Base-by-base conservation (phyloP, 2,888 invertebrate genomes). In the Drosophila sordidula region DNA sequence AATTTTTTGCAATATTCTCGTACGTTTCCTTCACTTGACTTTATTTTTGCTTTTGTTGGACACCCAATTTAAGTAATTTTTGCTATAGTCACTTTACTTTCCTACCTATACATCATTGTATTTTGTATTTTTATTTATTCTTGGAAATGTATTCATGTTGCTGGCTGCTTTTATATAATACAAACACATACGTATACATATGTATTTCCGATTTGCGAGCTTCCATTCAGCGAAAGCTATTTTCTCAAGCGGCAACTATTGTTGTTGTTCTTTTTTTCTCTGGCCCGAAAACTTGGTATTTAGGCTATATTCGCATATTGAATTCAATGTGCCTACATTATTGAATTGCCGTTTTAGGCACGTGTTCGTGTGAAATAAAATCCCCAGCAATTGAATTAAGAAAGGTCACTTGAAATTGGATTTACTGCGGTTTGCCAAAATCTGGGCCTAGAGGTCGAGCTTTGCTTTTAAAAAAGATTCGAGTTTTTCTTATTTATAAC, bases 101-200 rank as follows among this genome's bases (percentile, higher is more conserved):
- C 34, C 58, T 41, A 55, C 50, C 26, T 42, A 41, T 46, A 41
- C 36, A 63, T 49, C 29, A 25, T 44, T 42, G 18, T 32, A 14
- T 38, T 55, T 61, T 58, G 26, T 58, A 76, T 71, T 61, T 58
- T 22, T 61, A 76, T 71, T 65, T 71, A 71, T 77, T 78, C 77
- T 75, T 54, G 71, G 77, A 77, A 75, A 75, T 71, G 46, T 59
- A 46, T 61, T 39, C 36, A 55, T 70, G 22, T 54, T 32, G 45
- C 16, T 57, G 38, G 34, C 44, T 44, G 44, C 38, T 58, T 52
- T 44, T 29, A 47, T 45, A 51, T 51, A 44, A 54, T 42, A 32
- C 9, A 41, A 38, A 52, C 42, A 50, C 32, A 14, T 52, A 38
- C 29, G 45, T 57, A 44, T 39, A 41, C 22, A 44, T 26, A 22